phyloP scores from a whole-genome alignment of 2,888 invertebrate species.

The Axea sp. region DNA sequence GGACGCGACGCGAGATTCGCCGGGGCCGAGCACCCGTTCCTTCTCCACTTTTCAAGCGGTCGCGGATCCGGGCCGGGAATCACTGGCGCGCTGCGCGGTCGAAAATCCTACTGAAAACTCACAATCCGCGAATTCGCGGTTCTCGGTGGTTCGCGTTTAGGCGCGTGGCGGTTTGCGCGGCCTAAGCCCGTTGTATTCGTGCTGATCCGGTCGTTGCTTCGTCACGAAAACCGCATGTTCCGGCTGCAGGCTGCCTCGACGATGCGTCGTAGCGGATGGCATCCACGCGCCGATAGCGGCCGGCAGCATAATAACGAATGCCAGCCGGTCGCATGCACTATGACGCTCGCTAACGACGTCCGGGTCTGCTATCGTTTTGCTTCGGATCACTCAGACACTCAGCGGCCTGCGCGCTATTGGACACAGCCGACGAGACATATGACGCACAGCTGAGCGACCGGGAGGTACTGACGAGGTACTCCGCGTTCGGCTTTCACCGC shows the following conservation, averaged over 20 bases:
- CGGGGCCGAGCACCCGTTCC: conserved; percentile 44
- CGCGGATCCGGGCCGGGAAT: conserved; percentile 4
- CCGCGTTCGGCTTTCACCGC: conserved; percentile 76
- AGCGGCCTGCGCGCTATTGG: conserved; percentile 71
- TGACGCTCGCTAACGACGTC: conserved; percentile 2
- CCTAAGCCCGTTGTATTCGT: conserved; percentile 67
- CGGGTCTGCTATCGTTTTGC: not conserved
- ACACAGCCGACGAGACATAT: conserved; percentile 68
- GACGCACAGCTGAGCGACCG: conserved; percentile 78
- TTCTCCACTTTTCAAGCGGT: conserved; percentile 55
- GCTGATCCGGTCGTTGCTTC: conserved; percentile 54
- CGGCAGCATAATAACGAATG: conserved; percentile 65
- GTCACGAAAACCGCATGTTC: conserved; percentile 72
- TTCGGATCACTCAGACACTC: conserved; percentile 57
- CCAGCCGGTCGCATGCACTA: not conserved
- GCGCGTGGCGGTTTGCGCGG: conserved; percentile 70
- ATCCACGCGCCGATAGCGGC: conserved; percentile 68
- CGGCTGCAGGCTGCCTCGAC: conserved; percentile 66
- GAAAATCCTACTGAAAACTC: no score
- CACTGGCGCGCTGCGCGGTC: not conserved
- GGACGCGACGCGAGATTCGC: conserved; percentile 52
- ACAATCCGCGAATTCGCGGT: no score
- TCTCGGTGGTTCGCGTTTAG: conserved; percentile 21
- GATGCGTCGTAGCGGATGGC: conserved; percentile 76
- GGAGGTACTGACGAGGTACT: conserved; percentile 71